Conservation (phyloP, 2,797 vertebrate genomes). For the Peromyscus aztecus region DNA sequence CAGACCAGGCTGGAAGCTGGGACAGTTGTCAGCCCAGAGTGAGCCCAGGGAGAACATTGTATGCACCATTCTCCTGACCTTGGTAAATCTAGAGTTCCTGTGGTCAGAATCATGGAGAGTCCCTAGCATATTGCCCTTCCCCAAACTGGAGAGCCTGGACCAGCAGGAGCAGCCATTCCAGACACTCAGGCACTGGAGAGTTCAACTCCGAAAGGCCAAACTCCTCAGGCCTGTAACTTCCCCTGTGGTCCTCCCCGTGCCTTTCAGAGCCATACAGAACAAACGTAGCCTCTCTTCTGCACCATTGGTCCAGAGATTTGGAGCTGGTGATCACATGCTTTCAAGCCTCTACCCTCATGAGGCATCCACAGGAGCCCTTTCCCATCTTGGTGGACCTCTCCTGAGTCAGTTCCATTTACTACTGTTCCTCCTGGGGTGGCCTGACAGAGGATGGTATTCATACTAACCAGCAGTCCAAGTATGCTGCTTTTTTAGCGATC, state of each 20-base stretch:
- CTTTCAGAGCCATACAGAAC: background rate
- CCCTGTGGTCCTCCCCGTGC: background rate
- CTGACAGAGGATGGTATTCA: background rate
- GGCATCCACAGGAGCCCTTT: background rate
- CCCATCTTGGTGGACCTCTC: background rate
- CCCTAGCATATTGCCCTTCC: background rate
- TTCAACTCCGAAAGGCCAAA: constrained; percentile 39
- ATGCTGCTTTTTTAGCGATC: background rate
- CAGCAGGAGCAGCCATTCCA: background rate
- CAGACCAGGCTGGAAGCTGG: background rate
- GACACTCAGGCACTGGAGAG: background rate
- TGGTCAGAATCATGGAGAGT: background rate
- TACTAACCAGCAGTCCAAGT: background rate
- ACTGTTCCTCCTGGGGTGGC: background rate
- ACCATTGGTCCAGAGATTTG: background rate
- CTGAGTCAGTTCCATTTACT: background rate
- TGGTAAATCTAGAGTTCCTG: background rate
- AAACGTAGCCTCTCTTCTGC: background rate
- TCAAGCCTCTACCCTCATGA: background rate
- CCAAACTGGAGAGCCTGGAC: background rate
- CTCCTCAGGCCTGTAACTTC: background rate
- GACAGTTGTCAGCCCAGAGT: background rate
- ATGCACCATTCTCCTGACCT: background rate
- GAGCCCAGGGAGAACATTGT: background rate
- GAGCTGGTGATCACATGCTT: background rate